Percentiles rank a stretch among this genome's conserved stretches.
Conservation (phyloP, 1,140 invertebrate species). For the Procambarus virginalis region DNA sequence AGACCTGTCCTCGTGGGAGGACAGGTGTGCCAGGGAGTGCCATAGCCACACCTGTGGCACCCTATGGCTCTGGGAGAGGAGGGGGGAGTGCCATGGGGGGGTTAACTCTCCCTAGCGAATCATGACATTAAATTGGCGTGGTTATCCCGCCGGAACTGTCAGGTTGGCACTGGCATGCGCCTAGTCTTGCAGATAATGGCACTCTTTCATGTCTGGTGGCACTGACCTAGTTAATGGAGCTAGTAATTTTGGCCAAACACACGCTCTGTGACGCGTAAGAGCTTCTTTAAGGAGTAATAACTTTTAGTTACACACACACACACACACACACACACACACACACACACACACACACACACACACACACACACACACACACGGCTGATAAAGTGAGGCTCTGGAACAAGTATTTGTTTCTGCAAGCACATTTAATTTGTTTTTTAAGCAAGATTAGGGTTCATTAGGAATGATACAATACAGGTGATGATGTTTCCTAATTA, state of each 20-base stretch:
- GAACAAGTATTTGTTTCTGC: too few relatives aligned
- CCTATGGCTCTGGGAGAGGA: too few relatives aligned
- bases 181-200: not conserved
- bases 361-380: too few relatives aligned
- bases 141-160: not conserved
- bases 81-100: not conserved
- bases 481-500: too few relatives aligned
- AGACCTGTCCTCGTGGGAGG: too few relatives aligned
- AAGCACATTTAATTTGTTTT: too few relatives aligned
- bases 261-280: not conserved
- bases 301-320: not conserved
- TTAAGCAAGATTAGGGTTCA: too few relatives aligned
- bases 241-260: not conserved
- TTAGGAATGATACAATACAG: too few relatives aligned
- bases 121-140: not conserved
- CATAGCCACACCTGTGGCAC: too few relatives aligned
- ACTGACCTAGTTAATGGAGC: not conserved
- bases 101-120: not conserved
- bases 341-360: too few relatives aligned
- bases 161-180: not conserved
- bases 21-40: too few relatives aligned
- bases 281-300: not conserved
- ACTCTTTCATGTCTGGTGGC: not conserved
- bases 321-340: not conserved
- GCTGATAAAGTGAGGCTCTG: too few relatives aligned